Percentiles rank a stretch among this genome's conserved stretches.
These are phyloP conservation scores for Orycteropus afer DNA, from an alignment of 2,113 vertebrate genomes.

Conservation along the genomic window DNA sequence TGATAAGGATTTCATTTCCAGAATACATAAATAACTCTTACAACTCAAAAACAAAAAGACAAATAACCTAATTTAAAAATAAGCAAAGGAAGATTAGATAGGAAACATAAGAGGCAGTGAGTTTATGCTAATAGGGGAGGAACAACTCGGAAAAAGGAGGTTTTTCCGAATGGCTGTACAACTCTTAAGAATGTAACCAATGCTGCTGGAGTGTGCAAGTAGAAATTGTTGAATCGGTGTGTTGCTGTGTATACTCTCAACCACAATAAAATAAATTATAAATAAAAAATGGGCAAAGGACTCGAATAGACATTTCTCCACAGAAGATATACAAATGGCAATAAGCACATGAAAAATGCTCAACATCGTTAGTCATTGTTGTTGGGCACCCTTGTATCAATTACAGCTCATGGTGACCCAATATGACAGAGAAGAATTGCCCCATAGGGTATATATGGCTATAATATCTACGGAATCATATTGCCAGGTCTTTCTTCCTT, in stretches of 20 bases:
- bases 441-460: background rate
- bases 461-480: too few relatives aligned
- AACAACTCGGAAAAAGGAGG: too few relatives aligned
- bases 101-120: background rate
- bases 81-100: background rate
- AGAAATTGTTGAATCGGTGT: background rate
- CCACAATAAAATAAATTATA: background rate
- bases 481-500: background rate
- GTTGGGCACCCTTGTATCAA: background rate
- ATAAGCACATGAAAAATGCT: background rate
- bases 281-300: background rate
- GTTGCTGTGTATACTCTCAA: background rate
- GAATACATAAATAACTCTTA: background rate
- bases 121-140: background rate
- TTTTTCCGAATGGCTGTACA: background rate
- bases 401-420: background rate
- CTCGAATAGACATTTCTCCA: background rate
- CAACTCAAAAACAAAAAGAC: background rate
- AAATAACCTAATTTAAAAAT: background rate
- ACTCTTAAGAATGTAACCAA: background rate
- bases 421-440: background rate
- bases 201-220: background rate
- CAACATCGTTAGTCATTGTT: background rate
- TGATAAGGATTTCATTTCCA: background rate
- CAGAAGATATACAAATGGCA: background rate